Base-by-base conservation (phyloP, 2,113 vertebrate species). In the Labeo catla region DNA sequence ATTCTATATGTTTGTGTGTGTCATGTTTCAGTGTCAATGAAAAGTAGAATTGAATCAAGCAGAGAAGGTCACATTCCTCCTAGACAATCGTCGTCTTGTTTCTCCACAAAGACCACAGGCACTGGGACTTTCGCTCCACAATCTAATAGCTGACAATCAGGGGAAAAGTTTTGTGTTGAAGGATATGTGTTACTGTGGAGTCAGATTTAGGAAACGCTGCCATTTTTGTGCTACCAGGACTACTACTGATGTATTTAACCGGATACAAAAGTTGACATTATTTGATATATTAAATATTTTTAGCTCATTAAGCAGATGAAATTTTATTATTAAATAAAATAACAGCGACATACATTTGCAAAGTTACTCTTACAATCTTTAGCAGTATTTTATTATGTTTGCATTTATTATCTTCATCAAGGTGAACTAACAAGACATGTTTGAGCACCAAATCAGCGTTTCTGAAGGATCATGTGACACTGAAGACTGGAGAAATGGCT, bases 21-120 rank as follows among this genome's bases (percentile, higher is more conserved):
- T 59, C 11, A n/a, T 83, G 39, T 66, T 50, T 76, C 72, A 76
- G 2, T 68, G 52, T 43, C 57, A 57, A 45, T 81, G 50, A 47
- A 80, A 68, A 59, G 63, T 54, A 57, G 68, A 59, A 66, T 19
- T 66, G 34, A 80, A 73, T 86, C 36, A 65, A 74, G 13, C 3
- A 34, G 21, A 84, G 83, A 86, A 76, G 61, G 87, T 84, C 85
- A 86, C 28, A 88, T 88, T 84, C 68, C 39, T 68, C 11, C 19
- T 39, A 66, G 45, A 88, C 87, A 88, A 88, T 84, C 7, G 49
- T 23, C 21, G 16, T 72, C 12, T 83, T 88, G 85, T 88, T 88
- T 78, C 43, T 81, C 19, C 28, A 54, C 87, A 85, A 76, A 43
- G 54, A 72, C n/a, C 50, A 45, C 52, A 45, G 65, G 77, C 76